Conservation (phyloP, 1,140 invertebrate genomes). For the Manduca sexta region DNA sequence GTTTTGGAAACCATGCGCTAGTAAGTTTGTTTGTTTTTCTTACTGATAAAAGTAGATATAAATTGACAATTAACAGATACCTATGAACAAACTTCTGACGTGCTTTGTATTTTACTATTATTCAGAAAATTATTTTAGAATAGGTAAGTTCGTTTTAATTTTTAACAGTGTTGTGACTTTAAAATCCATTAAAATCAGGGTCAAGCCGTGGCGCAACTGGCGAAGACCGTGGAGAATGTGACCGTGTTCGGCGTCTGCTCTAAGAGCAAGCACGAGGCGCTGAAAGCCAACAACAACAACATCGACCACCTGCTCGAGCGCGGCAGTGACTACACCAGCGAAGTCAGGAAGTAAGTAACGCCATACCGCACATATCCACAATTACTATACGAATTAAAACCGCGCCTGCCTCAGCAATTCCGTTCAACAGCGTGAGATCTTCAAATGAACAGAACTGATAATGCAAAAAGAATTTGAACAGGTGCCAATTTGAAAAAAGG, state of each 20-base stretch:
- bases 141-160: no score
- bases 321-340: slow-evolving; percentile 84
- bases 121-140: no score
- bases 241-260: slow-evolving; percentile 90
- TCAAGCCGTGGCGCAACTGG: slow-evolving; percentile 87
- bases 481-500: slow-evolving; percentile 2
- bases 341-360: slow-evolving; percentile 90
- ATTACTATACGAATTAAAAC: no score
- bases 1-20: no score
- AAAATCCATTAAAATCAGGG: slow-evolving; percentile 74
- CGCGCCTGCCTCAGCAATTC: slow-evolving; percentile 7
- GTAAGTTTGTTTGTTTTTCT: no score
- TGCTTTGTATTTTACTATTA: no score
- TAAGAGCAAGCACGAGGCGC: slow-evolving; percentile 86
- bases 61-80: no score
- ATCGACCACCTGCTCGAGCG: slow-evolving; percentile 86
- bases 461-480: slow-evolving; percentile 7
- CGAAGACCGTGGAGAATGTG: slow-evolving; percentile 86
- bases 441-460: slow-evolving; percentile 8
- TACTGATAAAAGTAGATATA: no score
- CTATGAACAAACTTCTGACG: no score
- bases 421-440: slow-evolving; percentile 13
- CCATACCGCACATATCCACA: no score
- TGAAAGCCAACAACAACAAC: slow-evolving; percentile 80
- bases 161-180: no score